These are phyloP conservation scores for Tetramorium simillimum DNA, from an alignment of 1,140 invertebrate genomes.

Conservation along the genomic window DNA sequence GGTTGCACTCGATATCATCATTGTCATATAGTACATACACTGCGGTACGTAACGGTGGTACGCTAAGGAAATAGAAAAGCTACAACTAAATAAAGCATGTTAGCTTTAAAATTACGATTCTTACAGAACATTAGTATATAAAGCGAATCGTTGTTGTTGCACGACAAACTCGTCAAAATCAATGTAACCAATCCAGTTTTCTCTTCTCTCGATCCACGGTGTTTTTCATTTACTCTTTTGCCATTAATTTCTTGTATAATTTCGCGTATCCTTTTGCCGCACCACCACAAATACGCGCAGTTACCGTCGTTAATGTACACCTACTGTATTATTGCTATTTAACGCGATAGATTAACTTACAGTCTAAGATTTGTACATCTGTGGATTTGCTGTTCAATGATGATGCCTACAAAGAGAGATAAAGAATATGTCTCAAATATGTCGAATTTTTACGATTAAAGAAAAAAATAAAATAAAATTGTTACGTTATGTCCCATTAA, in stretches of 20 bases:
- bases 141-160: not conserved
- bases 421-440: conserved; percentile 71
- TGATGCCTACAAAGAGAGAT: conserved; percentile 63
- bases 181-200: not conserved
- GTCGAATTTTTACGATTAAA: not conserved
- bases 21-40: conserved; percentile 45
- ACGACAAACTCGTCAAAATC: not conserved
- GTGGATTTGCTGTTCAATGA: conserved; percentile 70
- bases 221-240: not conserved
- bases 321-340: conserved; percentile 82
- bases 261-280: conserved; percentile 42
- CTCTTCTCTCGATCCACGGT: not conserved
- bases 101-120: not conserved
- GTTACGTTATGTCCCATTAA: not conserved
- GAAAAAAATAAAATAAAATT: not conserved
- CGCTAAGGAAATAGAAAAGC: conserved; percentile 43
- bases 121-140: not conserved
- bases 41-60: conserved; percentile 59
- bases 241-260: not conserved
- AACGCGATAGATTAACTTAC: conserved; percentile 76
- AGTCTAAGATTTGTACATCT: conserved; percentile 81
- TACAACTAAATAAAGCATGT: not conserved
- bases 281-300: conserved; percentile 60
- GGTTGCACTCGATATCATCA: conserved; percentile 61
- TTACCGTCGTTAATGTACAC: conserved; percentile 75